phyloP scores from a whole-genome alignment of 2,888 invertebrate species.

The Luperina testacea region DNA sequence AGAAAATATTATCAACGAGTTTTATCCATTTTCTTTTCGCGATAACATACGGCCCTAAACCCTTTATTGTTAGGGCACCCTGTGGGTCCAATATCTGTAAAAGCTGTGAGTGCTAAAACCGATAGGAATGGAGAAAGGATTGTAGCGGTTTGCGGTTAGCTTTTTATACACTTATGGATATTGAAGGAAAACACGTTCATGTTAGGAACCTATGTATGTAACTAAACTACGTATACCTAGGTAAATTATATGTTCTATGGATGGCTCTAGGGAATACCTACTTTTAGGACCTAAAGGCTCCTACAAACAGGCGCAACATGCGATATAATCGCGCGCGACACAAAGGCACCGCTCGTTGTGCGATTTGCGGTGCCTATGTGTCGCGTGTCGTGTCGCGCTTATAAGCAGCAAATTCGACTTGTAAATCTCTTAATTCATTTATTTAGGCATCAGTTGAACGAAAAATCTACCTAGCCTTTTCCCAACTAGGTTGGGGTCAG shows the following conservation, averaged over 20 bases:
- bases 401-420: not conserved
- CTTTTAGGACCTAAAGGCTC: not conserved
- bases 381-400: too few relatives aligned
- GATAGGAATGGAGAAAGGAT: constrained; percentile 31
- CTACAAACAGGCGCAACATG: too few relatives aligned
- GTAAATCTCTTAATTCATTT: not conserved
- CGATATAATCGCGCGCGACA: too few relatives aligned
- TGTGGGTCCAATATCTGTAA: constrained; percentile 47
- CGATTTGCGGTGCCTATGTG: too few relatives aligned
- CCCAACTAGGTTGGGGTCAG: too few relatives aligned
- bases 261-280: not conserved
- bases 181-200: not conserved
- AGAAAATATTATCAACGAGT: constrained; percentile 19
- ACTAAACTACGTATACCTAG: not conserved
- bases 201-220: too few relatives aligned
- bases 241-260: not conserved
- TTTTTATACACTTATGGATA: not conserved
- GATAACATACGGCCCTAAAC: constrained; percentile 32
- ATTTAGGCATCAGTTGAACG: not conserved
- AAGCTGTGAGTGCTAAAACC: constrained; percentile 53
- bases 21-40: constrained; percentile 44
- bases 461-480: not conserved
- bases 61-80: constrained; percentile 39
- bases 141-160: constrained; percentile 18
- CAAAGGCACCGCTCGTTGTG: too few relatives aligned